Percentiles rank a stretch among this genome's conserved stretches.
These are phyloP conservation scores for Chloroceryle inda DNA, from an alignment of 2,797 vertebrate species.

Conservation along the genomic window DNA sequence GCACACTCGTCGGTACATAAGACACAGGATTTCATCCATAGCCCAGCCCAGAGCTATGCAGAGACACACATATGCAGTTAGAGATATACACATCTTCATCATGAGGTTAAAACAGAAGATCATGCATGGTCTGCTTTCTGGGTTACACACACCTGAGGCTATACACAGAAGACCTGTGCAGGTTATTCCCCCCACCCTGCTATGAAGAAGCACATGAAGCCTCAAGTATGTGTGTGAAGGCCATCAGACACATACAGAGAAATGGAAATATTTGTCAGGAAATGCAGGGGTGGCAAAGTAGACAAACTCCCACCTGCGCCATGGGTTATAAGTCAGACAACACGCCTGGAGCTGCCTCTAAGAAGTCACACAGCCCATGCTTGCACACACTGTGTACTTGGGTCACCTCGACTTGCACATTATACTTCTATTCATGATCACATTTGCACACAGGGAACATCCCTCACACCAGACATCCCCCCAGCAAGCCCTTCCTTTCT, in stretches of 20 bases:
- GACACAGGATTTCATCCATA: neutral
- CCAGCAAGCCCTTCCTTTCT: neutral
- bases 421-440: neutral
- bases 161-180: neutral
- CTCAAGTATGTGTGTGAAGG: neutral
- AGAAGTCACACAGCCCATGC: neutral
- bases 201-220: neutral
- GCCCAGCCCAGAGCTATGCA: neutral
- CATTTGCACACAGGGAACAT: neutral
- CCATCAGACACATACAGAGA: neutral
- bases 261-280: neutral
- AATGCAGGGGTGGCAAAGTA: neutral
- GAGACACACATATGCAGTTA: neutral
- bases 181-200: neutral
- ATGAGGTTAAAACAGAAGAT: neutral
- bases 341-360: accelerated
- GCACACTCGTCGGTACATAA: neutral
- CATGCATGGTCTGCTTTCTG: neutral
- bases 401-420: accelerated
- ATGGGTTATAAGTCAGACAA: accelerated
- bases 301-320: neutral
- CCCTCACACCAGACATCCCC: neutral
- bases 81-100: neutral
- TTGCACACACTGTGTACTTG: too few relatives aligned
- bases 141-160: accelerated